A percentile compares a stretch with the other conserved stretches of the same genome.
phyloP scores from a whole-genome alignment of 1,140 invertebrate genomes.

The Argopecten irradians region DNA sequence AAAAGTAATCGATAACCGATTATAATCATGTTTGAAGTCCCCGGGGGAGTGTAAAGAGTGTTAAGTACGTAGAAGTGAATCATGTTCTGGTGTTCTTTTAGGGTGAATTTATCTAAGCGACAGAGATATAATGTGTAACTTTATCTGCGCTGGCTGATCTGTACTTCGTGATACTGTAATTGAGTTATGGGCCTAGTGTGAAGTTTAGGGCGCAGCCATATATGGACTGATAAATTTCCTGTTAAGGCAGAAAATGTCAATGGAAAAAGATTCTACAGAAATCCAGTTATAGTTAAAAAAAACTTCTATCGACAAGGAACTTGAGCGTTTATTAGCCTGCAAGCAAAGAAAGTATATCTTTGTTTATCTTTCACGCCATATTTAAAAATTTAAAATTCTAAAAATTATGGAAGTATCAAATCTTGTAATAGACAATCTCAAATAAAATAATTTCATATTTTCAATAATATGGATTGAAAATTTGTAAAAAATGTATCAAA shows the following conservation, averaged over 20 bases:
- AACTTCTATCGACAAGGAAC: too few species aligned
- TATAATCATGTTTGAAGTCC: slow-evolving; percentile 7
- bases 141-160: background rate
- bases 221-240: background rate
- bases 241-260: background rate
- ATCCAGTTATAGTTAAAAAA: too few species aligned
- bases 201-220: background rate
- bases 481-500: too few species aligned
- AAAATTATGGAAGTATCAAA: too few species aligned
- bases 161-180: background rate
- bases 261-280: background rate
- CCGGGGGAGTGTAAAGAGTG: background rate
- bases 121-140: background rate
- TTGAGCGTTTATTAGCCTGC: too few species aligned
- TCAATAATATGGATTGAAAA: too few species aligned
- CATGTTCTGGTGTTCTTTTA: background rate
- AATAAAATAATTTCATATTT: too few species aligned
- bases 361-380: too few species aligned
- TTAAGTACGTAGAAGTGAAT: background rate
- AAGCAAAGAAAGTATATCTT: too few species aligned
- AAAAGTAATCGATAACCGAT: slow-evolving; percentile 5
- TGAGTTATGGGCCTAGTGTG: background rate
- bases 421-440: too few species aligned
- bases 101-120: background rate
- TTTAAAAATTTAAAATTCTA: too few species aligned